Conservation (phyloP, 2,888 invertebrate species). For the Platycnemis pennipes region DNA sequence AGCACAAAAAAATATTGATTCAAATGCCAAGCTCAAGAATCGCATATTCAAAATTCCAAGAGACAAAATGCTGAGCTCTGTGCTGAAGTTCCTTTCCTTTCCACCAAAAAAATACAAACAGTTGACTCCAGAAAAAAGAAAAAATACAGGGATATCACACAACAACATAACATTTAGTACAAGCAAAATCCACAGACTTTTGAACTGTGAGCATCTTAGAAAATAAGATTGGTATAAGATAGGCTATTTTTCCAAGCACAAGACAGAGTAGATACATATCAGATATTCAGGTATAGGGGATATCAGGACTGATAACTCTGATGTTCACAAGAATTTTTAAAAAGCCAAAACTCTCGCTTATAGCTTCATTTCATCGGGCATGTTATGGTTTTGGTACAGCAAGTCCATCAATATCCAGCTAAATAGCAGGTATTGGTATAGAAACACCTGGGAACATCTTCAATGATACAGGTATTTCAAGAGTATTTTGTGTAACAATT, state of each 20-base stretch:
- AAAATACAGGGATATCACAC: neutral
- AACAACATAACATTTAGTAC: neutral
- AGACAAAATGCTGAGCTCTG: too few species aligned
- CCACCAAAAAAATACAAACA: too few species aligned
- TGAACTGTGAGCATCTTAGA: neutral
- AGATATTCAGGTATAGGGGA: neutral
- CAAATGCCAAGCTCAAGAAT: too few species aligned
- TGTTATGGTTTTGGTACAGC: neutral
- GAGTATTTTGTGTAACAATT: neutral
- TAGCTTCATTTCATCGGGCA: neutral
- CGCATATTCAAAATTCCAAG: too few species aligned
- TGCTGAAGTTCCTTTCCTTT: neutral
- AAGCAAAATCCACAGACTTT: neutral
- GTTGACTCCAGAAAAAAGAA: neutral
- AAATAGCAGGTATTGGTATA: neutral
- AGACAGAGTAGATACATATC: neutral
- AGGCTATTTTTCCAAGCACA: neutral
- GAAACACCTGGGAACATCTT: neutral
- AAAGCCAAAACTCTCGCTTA: neutral
- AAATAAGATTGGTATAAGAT: neutral
- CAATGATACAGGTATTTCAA: neutral
- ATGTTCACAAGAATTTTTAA: neutral
- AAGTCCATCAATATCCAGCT: neutral
- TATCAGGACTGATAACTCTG: neutral
- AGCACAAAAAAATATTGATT: neutral